Evolutionary conservation across 1,140 invertebrate species (phyloP).

Genomic region (Melitaea cinxia): DNA sequence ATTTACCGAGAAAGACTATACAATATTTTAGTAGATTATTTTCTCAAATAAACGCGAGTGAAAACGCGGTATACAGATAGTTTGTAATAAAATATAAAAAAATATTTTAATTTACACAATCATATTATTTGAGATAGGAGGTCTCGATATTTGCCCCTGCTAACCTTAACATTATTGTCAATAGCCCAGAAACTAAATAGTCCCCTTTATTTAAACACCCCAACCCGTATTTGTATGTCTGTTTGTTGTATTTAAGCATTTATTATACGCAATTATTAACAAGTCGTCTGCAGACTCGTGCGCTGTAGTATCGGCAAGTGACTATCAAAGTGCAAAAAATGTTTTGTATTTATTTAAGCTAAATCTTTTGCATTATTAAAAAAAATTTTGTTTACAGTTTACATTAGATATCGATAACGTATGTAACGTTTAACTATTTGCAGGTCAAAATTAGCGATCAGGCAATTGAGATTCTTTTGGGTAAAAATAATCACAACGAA

Average conservation of each 20-base stretch:
- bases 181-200: slow-evolving; percentile 65
- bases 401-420: too few relatives aligned
- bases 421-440: too few relatives aligned
- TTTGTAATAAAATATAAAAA: not conserved
- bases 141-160: slow-evolving; percentile 5
- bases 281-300: slow-evolving; percentile 68
- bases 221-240: slow-evolving; percentile 70
- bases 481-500: too few relatives aligned
- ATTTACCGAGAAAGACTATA: too few relatives aligned
- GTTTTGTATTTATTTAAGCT: too few relatives aligned
- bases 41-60: too few relatives aligned
- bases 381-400: too few relatives aligned
- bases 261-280: slow-evolving; percentile 80
- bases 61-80: not conserved
- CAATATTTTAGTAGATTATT: too few relatives aligned
- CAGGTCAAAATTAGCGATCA: too few relatives aligned
- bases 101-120: not conserved
- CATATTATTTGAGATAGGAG: not conserved
- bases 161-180: slow-evolving; percentile 45
- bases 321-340: slow-evolving; percentile 54
- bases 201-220: slow-evolving; percentile 60
- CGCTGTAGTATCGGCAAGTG: slow-evolving; percentile 44
- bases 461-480: too few relatives aligned
- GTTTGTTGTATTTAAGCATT: slow-evolving; percentile 80
- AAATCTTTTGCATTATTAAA: too few relatives aligned